phyloP scores from a whole-genome alignment of 2,113 vertebrate genomes.

The Telmatochromis sp. region DNA sequence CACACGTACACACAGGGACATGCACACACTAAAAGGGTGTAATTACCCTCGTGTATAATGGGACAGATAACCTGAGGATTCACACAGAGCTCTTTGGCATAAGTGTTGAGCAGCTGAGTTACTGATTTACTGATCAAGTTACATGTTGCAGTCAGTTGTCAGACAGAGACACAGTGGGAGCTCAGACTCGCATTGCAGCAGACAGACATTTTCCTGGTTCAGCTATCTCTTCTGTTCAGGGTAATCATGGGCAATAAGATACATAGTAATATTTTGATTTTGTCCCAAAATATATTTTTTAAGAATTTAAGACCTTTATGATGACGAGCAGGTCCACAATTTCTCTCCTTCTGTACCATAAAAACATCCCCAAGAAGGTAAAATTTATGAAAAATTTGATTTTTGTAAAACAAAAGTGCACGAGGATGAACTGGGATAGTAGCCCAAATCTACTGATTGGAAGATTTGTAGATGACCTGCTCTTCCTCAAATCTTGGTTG shows the following conservation, averaged over 20 bases:
- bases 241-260: background rate
- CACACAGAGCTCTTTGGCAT: background rate
- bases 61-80: conserved; percentile 2
- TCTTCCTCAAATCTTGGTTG: background rate
- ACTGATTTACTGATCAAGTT: conserved; percentile 17
- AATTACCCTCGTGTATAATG: background rate
- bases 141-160: background rate
- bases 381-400: fast-evolving
- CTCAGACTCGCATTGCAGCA: background rate
- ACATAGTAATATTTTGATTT: background rate
- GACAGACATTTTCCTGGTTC: background rate
- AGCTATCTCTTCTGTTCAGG: background rate
- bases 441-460: background rate
- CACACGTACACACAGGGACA: background rate
- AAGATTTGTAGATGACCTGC: background rate
- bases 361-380: background rate
- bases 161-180: background rate
- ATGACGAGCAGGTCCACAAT: fast-evolving
- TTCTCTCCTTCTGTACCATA: background rate
- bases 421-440: fast-evolving
- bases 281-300: fast-evolving
- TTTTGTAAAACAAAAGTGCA: background rate
- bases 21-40: background rate
- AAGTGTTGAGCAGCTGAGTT: background rate
- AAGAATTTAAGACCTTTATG: background rate